Conservation (phyloP, 2,113 vertebrate species). For the Rousettus leschenaultii region DNA sequence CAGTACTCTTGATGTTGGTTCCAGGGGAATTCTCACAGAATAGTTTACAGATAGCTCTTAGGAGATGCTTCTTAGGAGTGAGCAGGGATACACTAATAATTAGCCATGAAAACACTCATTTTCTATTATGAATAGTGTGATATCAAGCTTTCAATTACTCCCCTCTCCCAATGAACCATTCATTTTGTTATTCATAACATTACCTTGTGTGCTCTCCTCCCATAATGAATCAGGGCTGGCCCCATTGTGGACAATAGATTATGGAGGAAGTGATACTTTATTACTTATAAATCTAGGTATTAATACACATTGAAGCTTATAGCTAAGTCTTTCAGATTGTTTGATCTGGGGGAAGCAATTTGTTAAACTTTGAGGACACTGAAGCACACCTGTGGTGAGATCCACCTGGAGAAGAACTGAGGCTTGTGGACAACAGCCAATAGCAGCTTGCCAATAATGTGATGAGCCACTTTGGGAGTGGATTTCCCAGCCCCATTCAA, state of each 20-base stretch:
- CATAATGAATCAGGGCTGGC: neutral
- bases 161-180: neutral
- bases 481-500: neutral
- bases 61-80: neutral
- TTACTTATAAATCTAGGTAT: neutral
- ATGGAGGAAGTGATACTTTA: neutral
- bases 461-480: neutral
- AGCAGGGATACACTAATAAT: slow-evolving; percentile 4
- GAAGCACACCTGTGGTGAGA: neutral
- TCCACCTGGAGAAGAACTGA: neutral
- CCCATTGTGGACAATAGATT: neutral
- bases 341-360: neutral
- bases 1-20: slow-evolving; percentile 20
- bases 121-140: neutral
- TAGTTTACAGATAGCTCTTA: neutral
- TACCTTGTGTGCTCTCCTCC: neutral
- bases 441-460: neutral
- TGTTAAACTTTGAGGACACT: neutral
- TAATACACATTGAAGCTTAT: neutral
- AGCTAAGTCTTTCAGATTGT: neutral
- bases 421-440: neutral
- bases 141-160: neutral
- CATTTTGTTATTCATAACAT: neutral
- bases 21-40: neutral
- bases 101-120: neutral